Conservation (phyloP, 1,140 invertebrate species). For the Pogonomyrmex californicus region DNA sequence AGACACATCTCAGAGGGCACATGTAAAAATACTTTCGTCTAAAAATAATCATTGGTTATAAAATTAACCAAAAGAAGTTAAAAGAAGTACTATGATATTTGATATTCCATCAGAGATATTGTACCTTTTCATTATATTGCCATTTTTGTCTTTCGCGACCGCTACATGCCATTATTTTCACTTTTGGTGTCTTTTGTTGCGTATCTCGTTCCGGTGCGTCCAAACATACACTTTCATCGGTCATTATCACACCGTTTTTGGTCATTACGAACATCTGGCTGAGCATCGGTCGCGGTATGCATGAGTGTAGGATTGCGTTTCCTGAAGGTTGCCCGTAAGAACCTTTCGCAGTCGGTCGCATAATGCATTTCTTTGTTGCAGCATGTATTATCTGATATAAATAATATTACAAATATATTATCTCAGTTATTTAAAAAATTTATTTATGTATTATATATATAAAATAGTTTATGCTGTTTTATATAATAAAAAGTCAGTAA, state of each 20-base stretch:
- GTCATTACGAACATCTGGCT: constrained; percentile 93
- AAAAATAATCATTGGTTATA: constrained; percentile 69
- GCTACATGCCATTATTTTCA: constrained; percentile 90
- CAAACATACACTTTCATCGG: constrained; percentile 91
- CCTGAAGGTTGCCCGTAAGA: constrained; percentile 89
- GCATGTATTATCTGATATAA: constrained; percentile 86
- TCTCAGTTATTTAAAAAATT: constrained; percentile 7
- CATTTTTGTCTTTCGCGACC: constrained; percentile 89
- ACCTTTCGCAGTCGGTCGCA: constrained; percentile 88
- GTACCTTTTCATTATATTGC: constrained; percentile 88
- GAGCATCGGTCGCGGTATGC: constrained; percentile 85
- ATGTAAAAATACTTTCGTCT: constrained; percentile 87
- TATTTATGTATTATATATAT: background rate
- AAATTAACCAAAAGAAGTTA: constrained; percentile 1
- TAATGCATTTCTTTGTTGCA: constrained; percentile 88
- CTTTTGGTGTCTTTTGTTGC: constrained; percentile 86
- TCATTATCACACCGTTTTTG: constrained; percentile 90
- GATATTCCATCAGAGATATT: constrained; percentile 28
- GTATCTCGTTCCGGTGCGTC: constrained; percentile 89
- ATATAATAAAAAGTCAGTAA: constrained; percentile 3
- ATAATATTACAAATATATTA: constrained; percentile 17
- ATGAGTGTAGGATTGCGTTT: constrained; percentile 88
- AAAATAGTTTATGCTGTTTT: background rate
- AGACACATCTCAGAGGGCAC: constrained; percentile 88
- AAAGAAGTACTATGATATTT: background rate